phyloP scores from a whole-genome alignment of 2,113 vertebrate genomes.

The Cygnus buccinator region DNA sequence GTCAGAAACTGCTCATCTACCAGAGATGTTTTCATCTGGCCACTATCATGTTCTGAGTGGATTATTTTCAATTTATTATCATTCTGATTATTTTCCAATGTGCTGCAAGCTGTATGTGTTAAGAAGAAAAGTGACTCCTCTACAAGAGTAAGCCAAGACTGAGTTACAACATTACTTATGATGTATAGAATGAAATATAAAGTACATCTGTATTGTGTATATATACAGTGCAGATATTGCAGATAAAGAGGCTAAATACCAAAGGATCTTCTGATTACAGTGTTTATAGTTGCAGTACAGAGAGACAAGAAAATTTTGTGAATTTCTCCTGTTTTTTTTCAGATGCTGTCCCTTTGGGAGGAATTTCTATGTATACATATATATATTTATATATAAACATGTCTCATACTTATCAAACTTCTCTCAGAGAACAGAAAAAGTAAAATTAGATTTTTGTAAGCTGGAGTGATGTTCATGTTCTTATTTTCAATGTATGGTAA shows the following conservation, averaged over 20 bases:
- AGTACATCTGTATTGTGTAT: background rate
- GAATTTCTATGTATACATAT: background rate
- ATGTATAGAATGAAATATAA: background rate
- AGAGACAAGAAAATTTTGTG: background rate
- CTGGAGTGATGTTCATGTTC: conserved; percentile 56
- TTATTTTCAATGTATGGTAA: conserved; percentile 71
- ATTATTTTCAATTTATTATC: background rate
- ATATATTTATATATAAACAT: background rate
- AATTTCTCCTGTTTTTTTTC: background rate
- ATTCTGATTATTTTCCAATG: background rate
- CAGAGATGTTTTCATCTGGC: background rate
- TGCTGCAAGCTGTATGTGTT: background rate
- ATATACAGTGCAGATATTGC: background rate
- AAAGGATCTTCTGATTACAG: background rate
- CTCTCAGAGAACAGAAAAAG: conserved; percentile 57
- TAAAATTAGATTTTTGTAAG: conserved; percentile 79
- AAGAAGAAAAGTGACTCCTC: background rate
- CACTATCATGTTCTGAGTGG: background rate
- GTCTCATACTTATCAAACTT: conserved; percentile 32
- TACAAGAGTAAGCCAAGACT: background rate
- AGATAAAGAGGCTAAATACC: background rate
- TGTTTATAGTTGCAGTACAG: background rate
- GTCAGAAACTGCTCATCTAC: background rate
- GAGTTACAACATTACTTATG: background rate
- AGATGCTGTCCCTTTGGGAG: background rate